phyloP scores from a whole-genome alignment of 2,797 vertebrate species.

The Gymnopithys bicolor region DNA sequence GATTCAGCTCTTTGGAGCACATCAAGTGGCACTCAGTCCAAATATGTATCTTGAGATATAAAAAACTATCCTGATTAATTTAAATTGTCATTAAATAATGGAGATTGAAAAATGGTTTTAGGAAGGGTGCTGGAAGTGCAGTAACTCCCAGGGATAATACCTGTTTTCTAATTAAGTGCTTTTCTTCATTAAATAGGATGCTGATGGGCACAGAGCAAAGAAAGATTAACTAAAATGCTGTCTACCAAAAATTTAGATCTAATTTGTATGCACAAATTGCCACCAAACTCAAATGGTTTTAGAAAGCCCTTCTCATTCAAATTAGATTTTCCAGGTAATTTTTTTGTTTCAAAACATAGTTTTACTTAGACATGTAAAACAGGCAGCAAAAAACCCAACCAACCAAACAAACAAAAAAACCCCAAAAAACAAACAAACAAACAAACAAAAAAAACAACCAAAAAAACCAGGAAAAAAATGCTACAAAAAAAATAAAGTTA shows the following conservation, averaged over 20 bases:
- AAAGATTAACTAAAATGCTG: background rate
- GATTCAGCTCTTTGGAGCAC: background rate
- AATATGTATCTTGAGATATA: background rate
- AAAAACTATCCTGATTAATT: background rate
- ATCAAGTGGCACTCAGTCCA: background rate
- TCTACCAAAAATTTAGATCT: background rate
- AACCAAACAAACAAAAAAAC: too few relatives aligned
- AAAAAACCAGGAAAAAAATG: background rate
- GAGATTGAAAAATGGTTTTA: background rate
- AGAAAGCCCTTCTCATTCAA: background rate
- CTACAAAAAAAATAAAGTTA: background rate
- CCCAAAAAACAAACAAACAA: too few relatives aligned
- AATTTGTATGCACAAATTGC: background rate
- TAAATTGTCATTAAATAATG: background rate
- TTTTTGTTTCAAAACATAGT: background rate
- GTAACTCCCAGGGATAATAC: background rate
- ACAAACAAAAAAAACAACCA: too few relatives aligned
- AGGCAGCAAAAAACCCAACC: background rate
- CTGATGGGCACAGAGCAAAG: background rate
- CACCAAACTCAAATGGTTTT: background rate
- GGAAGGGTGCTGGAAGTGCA: background rate
- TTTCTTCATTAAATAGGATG: background rate
- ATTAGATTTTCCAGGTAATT: background rate
- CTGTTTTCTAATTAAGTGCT: background rate
- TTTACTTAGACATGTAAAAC: background rate